These are phyloP conservation scores for Oxyura jamaicensis DNA, from an alignment of 2,113 vertebrate species.

Conservation along the genomic window DNA sequence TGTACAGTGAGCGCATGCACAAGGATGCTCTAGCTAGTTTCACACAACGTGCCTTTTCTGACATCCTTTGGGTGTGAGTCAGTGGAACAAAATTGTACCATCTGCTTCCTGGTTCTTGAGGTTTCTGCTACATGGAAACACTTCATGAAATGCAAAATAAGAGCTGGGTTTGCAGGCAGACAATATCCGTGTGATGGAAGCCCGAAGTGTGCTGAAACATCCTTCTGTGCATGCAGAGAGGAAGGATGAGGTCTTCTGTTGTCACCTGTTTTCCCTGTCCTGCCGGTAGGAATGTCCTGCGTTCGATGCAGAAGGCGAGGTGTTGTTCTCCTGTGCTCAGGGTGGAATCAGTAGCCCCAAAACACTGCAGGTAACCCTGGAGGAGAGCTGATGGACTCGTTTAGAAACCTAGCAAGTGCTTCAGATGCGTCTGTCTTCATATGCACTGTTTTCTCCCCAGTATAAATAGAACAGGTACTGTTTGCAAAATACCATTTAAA, in stretches of 20 bases:
- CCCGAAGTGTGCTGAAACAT: accelerated
- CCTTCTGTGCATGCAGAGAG: not conserved
- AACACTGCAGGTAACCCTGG: not conserved
- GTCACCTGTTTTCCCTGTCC: not conserved
- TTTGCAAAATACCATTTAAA: not conserved
- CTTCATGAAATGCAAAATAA: not conserved
- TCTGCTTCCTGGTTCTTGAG: not conserved
- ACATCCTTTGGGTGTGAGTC: not conserved
- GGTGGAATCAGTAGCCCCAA: not conserved
- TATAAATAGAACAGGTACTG: not conserved
- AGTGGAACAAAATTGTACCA: not conserved
- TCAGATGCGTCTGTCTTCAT: not conserved
- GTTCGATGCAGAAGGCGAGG: not conserved
- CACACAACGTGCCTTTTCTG: not conserved
- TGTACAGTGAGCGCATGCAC: too few species aligned
- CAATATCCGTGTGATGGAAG: not conserved
- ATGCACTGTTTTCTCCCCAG: not conserved
- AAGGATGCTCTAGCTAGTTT: not conserved
- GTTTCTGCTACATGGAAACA: not conserved
- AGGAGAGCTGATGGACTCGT: not conserved
- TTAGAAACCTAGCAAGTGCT: not conserved
- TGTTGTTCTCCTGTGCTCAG: accelerated
- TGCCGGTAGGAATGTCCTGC: not conserved
- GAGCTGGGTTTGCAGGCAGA: not conserved
- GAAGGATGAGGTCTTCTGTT: accelerated